Evolutionary conservation across 1,140 invertebrate genomes (phyloP).

Genomic region (Callitettix versicolor): DNA sequence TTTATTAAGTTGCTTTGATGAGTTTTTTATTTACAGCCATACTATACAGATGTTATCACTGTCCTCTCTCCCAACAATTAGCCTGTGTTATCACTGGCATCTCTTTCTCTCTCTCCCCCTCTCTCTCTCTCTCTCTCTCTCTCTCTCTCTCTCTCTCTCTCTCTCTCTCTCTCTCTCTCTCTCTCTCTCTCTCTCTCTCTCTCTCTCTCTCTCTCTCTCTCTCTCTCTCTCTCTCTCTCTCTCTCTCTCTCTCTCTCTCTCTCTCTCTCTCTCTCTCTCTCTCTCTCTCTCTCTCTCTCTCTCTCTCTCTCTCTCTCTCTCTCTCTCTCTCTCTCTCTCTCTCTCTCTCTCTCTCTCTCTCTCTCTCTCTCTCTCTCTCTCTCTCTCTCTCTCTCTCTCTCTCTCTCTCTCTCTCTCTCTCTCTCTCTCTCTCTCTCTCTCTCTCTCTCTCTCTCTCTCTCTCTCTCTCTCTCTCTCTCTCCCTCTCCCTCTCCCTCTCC

Average conservation of each 20-base stretch:
- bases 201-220: conserved; percentile 11
- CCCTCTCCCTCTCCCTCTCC: not conserved
- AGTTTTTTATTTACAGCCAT: too few species aligned
- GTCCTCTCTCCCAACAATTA: too few species aligned
- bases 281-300: conserved; percentile 18
- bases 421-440: conserved; percentile 5
- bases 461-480: conserved; percentile 1
- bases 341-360: conserved; percentile 14
- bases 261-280: conserved; percentile 19
- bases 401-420: conserved; percentile 5
- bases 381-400: conserved; percentile 14
- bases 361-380: conserved; percentile 13
- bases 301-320: conserved; percentile 10
- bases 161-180: too few species aligned
- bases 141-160: too few species aligned
- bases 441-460: conserved; percentile 5
- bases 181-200: conserved; percentile 12
- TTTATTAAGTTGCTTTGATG: too few species aligned
- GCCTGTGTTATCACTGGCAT: too few species aligned
- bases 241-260: conserved; percentile 20
- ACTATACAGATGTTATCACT: too few species aligned
- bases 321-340: conserved; percentile 6
- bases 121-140: too few species aligned
- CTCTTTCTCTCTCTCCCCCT: too few species aligned
- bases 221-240: conserved; percentile 7